These are phyloP conservation scores for Drosophila triauraria DNA, from an alignment of 1,140 invertebrate species.

Conservation along the genomic window DNA sequence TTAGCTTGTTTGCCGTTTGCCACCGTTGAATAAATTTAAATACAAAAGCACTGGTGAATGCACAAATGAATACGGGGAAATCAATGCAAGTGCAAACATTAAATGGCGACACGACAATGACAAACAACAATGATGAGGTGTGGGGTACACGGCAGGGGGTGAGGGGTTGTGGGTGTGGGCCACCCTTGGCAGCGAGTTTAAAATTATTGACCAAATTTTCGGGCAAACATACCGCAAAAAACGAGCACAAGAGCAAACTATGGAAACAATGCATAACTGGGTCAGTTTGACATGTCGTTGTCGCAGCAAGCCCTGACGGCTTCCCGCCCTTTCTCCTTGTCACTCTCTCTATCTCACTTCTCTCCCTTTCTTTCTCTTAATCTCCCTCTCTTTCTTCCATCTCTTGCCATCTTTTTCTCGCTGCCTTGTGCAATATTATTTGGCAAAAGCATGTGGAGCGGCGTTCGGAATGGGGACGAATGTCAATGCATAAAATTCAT, in stretches of 20 bases:
- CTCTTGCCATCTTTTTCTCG: not conserved
- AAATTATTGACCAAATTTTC: slow-evolving; percentile 83
- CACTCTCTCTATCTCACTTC: not conserved
- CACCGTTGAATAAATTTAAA: slow-evolving; percentile 61
- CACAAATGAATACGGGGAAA: slow-evolving; percentile 62
- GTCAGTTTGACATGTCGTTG: slow-evolving; percentile 81
- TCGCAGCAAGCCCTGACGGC: slow-evolving; percentile 71
- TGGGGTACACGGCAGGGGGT: not conserved
- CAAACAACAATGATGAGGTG: slow-evolving; percentile 59
- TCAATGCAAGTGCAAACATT: slow-evolving; percentile 75
- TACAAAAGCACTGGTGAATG: slow-evolving; percentile 45
- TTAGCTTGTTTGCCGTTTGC: not conserved
- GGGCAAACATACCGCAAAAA: slow-evolving; percentile 73
- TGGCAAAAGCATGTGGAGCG: slow-evolving; percentile 40
- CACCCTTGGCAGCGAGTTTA: slow-evolving; percentile 37
- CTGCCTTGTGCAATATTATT: slow-evolving; percentile 50
- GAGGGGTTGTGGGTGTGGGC: not conserved
- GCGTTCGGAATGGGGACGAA: slow-evolving; percentile 46
- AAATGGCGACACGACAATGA: slow-evolving; percentile 57
- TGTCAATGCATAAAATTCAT: slow-evolving; percentile 81
- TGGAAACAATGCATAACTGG: slow-evolving; percentile 69
- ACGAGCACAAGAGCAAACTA: slow-evolving; percentile 76
- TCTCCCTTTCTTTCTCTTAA: not conserved
- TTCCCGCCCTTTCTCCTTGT: not conserved
- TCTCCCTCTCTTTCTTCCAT: not conserved